Evolutionary conservation across 2,113 vertebrate species (phyloP), one percentile per base, ranked within the genome.

Genomic region (Ictalurus punctatus): DNA sequence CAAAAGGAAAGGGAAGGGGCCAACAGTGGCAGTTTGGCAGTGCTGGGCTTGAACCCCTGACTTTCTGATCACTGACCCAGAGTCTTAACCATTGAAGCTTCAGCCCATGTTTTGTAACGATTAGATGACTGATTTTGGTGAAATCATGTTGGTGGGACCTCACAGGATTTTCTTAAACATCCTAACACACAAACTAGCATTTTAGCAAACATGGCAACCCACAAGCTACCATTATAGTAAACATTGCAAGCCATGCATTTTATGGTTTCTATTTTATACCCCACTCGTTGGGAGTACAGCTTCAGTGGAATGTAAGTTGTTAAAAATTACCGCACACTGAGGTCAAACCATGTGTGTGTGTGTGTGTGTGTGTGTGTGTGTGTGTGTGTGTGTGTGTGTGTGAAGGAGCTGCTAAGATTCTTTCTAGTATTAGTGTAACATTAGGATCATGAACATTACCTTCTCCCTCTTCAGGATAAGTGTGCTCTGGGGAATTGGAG

Each of bases 401-500:
- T 69, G 27, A 13, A 56, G 54, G 12, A 0, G 3, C 12, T 71
- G 69, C 23, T 71, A 23, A 65, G 7, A 27, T 65, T 25, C 19
- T 21, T 37, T 37, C 17, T 21, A 73, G 34, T 40, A 9, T 73
- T 19, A 37, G 6, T 34, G 13, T 40, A 10, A 74, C 34, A 74
- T 34, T 23, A 37, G 19, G 23, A 76, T 0, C 21, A 76, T 21
- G 21, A 76, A 40, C 19, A 37, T 5, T 76, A 76, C 73, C 73
- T 21, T 76, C 1, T 44, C 44, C 37, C 37, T 76, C 21, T 25
- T 76, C 73, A 4, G 6, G 0, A 21, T 23, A 21, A 23, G 3
- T 0, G 1, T 2, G 3, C 4, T 76, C 40, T 48, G 3, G 1
- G 19, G 21, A 3, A 48, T 0, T 0, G 7, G 8, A 10, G 9